These are phyloP conservation scores for Corythornis leucogaster DNA, from an alignment of 2,797 vertebrate genomes.

Conservation along the genomic window DNA sequence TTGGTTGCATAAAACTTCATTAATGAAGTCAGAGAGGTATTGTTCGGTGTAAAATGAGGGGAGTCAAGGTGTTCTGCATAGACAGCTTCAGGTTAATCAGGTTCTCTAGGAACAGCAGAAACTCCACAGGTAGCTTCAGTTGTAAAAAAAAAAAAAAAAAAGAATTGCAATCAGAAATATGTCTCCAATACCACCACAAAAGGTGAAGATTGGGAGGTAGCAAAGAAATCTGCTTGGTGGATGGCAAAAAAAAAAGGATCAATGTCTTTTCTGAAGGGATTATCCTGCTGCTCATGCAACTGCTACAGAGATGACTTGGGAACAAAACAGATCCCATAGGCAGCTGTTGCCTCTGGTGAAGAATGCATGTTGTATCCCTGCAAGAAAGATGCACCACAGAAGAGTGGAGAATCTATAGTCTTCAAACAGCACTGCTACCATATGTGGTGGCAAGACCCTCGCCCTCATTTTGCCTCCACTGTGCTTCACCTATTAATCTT, in stretches of 20 bases:
- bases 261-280: not conserved
- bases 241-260: not conserved
- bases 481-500: not conserved
- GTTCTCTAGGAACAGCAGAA: not conserved
- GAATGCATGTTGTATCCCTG: not conserved
- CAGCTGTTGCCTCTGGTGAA: not conserved
- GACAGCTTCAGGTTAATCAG: not conserved
- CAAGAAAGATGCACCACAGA: not conserved
- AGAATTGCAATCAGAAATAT: not conserved
- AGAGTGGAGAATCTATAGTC: not conserved
- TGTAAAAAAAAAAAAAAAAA: not conserved
- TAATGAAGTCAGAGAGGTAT: not conserved
- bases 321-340: not conserved
- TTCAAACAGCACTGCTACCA: not conserved
- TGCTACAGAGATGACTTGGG: not conserved
- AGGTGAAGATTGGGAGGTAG: not conserved
- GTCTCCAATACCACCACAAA: not conserved
- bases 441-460: not conserved
- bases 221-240: not conserved
- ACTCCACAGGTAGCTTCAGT: not conserved
- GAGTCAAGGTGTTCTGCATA: not conserved
- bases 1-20: not conserved
- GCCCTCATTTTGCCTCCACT: not conserved
- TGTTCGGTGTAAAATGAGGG: not conserved
- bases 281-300: not conserved